Percentiles rank a stretch among this genome's conserved stretches.
These are phyloP conservation scores for Stenichneumon culpator DNA, from an alignment of 2,888 invertebrate species.

Conservation along the genomic window DNA sequence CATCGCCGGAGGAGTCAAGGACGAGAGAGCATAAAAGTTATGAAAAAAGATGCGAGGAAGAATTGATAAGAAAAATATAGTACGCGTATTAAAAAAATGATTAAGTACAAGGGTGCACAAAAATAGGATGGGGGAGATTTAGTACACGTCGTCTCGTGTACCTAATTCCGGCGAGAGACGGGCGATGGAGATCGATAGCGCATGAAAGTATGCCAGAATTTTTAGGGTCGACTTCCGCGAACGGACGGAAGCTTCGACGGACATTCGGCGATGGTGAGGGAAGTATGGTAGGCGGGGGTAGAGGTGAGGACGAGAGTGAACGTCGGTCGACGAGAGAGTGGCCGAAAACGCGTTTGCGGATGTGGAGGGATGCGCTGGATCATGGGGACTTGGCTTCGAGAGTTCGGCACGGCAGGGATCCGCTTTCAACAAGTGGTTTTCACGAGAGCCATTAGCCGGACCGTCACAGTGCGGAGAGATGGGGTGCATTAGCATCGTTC, in stretches of 20 bases:
- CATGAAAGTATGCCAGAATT: background rate
- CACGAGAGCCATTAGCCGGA: slow-evolving; percentile 68
- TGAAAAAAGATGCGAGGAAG: background rate
- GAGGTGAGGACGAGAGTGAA: slow-evolving; percentile 9
- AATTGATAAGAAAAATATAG: background rate
- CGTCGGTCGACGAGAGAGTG: slow-evolving; percentile 21
- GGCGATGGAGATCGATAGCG: background rate
- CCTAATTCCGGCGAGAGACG: background rate
- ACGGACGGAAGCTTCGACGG: background rate
- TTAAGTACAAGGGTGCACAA: background rate
- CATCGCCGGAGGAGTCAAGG: background rate
- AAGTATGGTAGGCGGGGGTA: too few species aligned
- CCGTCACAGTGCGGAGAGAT: slow-evolving; percentile 30
- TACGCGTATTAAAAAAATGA: slow-evolving; percentile 18
- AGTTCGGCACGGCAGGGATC: slow-evolving; percentile 42
- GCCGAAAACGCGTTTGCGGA: slow-evolving; percentile 27
- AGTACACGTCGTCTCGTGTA: too few species aligned
- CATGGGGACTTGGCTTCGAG: slow-evolving; percentile 28
- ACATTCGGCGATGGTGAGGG: background rate
- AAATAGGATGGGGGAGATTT: background rate
- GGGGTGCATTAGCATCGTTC: slow-evolving; percentile 9
- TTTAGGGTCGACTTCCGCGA: background rate
- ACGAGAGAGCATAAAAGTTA: background rate
- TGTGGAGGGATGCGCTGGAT: background rate
- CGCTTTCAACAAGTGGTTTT: slow-evolving; percentile 76